Evolutionary conservation across 2,888 invertebrate genomes (phyloP), one percentile per base, ranked within the genome.

Genomic region (Trissolcus japonicus): DNA sequence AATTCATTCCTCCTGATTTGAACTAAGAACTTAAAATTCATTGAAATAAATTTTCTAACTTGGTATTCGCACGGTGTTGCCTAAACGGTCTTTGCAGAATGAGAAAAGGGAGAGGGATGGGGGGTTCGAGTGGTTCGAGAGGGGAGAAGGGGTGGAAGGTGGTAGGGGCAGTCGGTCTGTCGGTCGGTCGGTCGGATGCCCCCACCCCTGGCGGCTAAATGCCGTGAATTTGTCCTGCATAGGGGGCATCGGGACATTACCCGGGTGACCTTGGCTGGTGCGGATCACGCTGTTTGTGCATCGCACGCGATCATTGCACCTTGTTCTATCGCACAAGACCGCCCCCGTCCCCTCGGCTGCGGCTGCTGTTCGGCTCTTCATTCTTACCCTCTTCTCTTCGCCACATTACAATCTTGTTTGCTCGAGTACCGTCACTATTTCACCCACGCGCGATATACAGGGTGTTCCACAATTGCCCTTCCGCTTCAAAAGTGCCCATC

Each of bases 231-330:
- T 85, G 87, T 87, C 87, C 87, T 86, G 87, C 85, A 86, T 87
- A 88, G 88, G 88, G 88, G 88, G 88, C 88, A 88, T 88, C 87
- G 88, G 88, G 86, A 88, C 88, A 87, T 88, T 88, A 87, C 88
- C 88, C 88, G 88, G 86, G 84, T 88, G 88, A 88, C 88, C 88
- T 88, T 88, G 88, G 87, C 83, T 86, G 85, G 46, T 68, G 80
- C 81, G 73, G 80, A 78, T 80, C 81, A 75, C 82, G 81, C 79
- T 87, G 87, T 88, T 87, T 87, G 88, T 86, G 86, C 87, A 87
- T 84, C 83, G 75, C 78, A 72, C 71, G 78, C 83, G 83, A 83
- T 82, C 84, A 80, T 84, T 84, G 88, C 88, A 88, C 88, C 88
- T 88, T 86, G 84, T 86, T 86, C 85, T 86, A 86, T 87, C 86